Conservation (phyloP, 2,888 invertebrate genomes). For the Empis stercorea region DNA sequence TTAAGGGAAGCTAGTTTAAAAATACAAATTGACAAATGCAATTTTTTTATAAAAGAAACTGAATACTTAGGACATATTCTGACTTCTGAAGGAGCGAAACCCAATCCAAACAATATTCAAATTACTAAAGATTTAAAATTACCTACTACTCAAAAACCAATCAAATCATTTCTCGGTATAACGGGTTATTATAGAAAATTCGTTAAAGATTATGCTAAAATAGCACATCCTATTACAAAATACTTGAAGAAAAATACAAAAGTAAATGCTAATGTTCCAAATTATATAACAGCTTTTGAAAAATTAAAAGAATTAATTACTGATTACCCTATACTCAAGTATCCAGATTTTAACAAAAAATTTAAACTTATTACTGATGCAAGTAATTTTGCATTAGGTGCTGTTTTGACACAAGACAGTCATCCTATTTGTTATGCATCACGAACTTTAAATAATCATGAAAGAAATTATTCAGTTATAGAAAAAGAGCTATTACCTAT, state of each 20-base stretch:
- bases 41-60: conserved; percentile 9
- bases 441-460: conserved; percentile 1
- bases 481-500: conserved; percentile 2
- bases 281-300: conserved; percentile 1
- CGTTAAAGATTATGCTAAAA: conserved; percentile 7
- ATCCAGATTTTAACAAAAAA: conserved; percentile 7
- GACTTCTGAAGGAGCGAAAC: conserved; percentile 9
- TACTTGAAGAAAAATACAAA: conserved; percentile 4
- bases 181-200: conserved; percentile 8
- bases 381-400: conserved; percentile 5
- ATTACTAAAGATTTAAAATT: conserved; percentile 3
- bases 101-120: conserved; percentile 10
- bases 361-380: conserved; percentile 4
- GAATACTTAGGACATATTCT: conserved; percentile 11
- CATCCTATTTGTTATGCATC: background rate
- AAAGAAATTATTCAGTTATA: background rate
- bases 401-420: conserved; percentile 1
- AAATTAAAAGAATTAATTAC: conserved; percentile 1
- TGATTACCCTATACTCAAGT: background rate
- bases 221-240: conserved; percentile 3
- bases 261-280: conserved; percentile 1
- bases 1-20: conserved; percentile 8
- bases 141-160: conserved; percentile 7
- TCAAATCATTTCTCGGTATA: conserved; percentile 7
- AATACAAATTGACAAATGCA: conserved; percentile 11